Evolutionary conservation across 2,113 vertebrate genomes (phyloP), one percentile per base, ranked within the genome.

Genomic region (Sceloporus undulatus): DNA sequence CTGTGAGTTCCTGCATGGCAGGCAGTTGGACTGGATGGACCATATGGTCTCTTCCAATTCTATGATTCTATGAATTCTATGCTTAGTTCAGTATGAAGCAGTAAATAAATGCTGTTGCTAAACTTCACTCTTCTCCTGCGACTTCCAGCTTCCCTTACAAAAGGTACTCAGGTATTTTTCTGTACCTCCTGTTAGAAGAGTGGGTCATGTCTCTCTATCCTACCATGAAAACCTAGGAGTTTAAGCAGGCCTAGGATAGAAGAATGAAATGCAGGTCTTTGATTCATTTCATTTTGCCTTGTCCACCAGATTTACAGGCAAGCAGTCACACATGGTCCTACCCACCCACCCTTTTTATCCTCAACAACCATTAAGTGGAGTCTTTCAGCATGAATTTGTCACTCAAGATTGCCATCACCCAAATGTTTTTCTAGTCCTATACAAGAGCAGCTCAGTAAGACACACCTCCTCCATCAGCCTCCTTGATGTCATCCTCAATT

Each of bases 401-500:
- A 14, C 13, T 68, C 18, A 68, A 18, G 7, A 85, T 48, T 81
- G 0, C 5, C 34, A 8, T 16, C 19, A 82, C 5, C 59, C 52
- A n/a, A 3, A 27, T 13, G 10, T 81, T 40, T 38, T 82, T 34
- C 62, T 54, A 84, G 23, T 27, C 65, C 1, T 59, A 38, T 21
- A 48, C 40, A 92, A 59, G 8, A 14, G 13, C 84, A 87, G 76
- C 5, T 83, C 87, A 84, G 48, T 88, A 1, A 66, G 84, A 94
- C 96, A 27, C 93, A 98, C 98, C 97, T 97, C 97, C 98, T 89
- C 96, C 97, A 85, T 98, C 98, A 38, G 97, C 96, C 85, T 99
- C 98, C 86, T 98, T 97, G 90, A 98, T 96, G 87, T 99, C 99
- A 84, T 99, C 98, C 94, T 99, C 98, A 88, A 99, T 99, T 8